Conservation (phyloP, 1,140 invertebrate species). For the Paramacrobiotus metropolitanus region DNA sequence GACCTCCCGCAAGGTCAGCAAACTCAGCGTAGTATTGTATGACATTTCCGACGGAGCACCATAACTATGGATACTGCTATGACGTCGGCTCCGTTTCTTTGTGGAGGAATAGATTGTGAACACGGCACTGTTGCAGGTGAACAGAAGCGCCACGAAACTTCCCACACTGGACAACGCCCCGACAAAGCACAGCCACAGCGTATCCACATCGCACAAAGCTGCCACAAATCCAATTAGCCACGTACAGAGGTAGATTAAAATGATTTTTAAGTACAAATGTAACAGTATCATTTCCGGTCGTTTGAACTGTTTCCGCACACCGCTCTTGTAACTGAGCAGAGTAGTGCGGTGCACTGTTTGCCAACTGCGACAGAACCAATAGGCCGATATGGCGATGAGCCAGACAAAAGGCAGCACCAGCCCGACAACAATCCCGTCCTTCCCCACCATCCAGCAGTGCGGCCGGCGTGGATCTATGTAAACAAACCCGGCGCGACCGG, state of each 20-base stretch:
- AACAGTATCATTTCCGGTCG: slow-evolving; percentile 1
- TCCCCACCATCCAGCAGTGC: not conserved
- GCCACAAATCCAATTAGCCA: not conserved
- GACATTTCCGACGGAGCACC: not conserved
- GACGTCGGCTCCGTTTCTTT: not conserved
- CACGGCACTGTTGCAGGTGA: slow-evolving; percentile 3
- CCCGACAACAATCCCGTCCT: not conserved
- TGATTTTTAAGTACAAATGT: not conserved
- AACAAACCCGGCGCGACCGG: not conserved
- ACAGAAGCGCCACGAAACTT: not conserved
- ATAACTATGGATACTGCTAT: not conserved
- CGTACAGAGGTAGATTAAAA: not conserved
- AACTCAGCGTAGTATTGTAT: not conserved
- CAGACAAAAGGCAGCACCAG: not conserved
- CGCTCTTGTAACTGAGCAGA: not conserved
- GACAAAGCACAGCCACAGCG: not conserved
- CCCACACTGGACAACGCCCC: not conserved
- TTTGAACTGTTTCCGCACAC: not conserved
- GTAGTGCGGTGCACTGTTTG: not conserved
- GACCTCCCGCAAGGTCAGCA: not conserved
- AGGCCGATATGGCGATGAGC: not conserved
- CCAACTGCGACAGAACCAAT: not conserved
- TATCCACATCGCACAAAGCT: not conserved
- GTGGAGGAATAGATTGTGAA: not conserved
- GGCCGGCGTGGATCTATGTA: not conserved